Percentiles rank a stretch among this genome's conserved stretches.
Evolutionary conservation across 2,113 vertebrate species (phyloP).

Genomic region (Irena cyanogastra): DNA sequence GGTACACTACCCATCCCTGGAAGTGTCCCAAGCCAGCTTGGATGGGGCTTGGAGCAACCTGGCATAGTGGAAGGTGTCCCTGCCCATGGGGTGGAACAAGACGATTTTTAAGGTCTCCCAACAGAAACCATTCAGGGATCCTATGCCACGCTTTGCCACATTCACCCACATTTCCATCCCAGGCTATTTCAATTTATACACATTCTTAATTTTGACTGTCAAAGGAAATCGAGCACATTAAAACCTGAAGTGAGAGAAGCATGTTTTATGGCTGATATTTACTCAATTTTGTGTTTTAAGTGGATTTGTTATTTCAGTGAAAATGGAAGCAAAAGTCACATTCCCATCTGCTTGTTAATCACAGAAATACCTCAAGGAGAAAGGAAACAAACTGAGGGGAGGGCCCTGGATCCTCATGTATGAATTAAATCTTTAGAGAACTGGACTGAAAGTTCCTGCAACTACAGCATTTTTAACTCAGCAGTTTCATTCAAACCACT

Average conservation of each 20-base stretch:
- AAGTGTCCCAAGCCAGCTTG: not conserved
- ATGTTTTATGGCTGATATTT: not conserved
- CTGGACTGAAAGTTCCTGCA: not conserved
- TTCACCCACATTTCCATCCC: not conserved
- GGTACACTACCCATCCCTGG: not conserved
- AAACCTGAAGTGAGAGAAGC: not conserved
- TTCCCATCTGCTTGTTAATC: not conserved
- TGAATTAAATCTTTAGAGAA: not conserved
- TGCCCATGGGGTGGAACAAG: not conserved
- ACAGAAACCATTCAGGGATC: not conserved
- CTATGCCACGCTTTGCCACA: fast-evolving
- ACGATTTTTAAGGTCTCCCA: not conserved
- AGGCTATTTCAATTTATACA: not conserved
- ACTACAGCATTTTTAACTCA: not conserved
- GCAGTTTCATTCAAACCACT: not conserved
- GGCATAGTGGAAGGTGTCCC: not conserved
- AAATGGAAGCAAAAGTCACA: not conserved
- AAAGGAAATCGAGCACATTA: not conserved
- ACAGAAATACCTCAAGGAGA: not conserved
- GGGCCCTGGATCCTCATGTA: not conserved
- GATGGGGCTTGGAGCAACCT: not conserved
- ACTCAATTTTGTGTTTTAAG: not conserved
- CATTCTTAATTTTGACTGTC: not conserved
- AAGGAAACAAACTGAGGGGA: not conserved
- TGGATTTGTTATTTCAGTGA: not conserved